Conservation (phyloP, 1,140 invertebrate species). For the Hyphantria cunea region DNA sequence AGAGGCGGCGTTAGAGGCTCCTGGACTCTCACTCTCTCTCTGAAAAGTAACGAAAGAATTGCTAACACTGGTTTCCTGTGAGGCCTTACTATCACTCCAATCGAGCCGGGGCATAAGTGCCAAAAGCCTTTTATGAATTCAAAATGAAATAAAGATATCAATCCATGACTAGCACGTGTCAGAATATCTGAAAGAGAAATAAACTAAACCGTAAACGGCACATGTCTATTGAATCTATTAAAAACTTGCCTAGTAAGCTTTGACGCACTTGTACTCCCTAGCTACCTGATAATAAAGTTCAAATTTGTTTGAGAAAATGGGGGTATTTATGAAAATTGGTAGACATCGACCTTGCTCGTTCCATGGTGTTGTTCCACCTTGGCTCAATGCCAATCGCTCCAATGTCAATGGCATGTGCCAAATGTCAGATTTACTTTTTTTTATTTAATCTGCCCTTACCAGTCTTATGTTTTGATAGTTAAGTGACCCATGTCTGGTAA, state of each 20-base stretch:
- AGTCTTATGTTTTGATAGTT: neutral
- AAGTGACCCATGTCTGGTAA: too few species aligned
- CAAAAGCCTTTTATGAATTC: too few species aligned
- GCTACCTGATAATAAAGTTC: neutral
- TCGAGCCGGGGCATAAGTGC: too few species aligned
- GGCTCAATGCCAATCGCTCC: slow-evolving; percentile 40
- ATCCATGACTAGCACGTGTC: neutral
- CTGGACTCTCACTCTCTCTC: too few species aligned
- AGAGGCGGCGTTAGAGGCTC: too few species aligned
- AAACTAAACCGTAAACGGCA: slow-evolving; percentile 19
- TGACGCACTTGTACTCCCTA: neutral
- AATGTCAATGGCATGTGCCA: slow-evolving; percentile 62
- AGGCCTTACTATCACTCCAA: too few species aligned
- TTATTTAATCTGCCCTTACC: neutral
- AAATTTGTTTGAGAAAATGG: slow-evolving; percentile 1
- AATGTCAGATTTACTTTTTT: slow-evolving; percentile 31
- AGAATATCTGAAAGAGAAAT: neutral
- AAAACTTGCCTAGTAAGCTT: slow-evolving; percentile 26
- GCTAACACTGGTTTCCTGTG: too few species aligned
- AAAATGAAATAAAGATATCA: too few species aligned
- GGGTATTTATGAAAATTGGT: slow-evolving; percentile 9
- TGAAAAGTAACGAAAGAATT: too few species aligned
- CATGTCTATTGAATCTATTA: slow-evolving; percentile 23
- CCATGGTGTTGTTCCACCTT: slow-evolving; percentile 40
- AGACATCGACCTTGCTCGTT: slow-evolving; percentile 33